A percentile compares a stretch with the other conserved stretches of the same genome.
phyloP scores from a whole-genome alignment of 2,888 invertebrate genomes.

The Tortrix viridana region DNA sequence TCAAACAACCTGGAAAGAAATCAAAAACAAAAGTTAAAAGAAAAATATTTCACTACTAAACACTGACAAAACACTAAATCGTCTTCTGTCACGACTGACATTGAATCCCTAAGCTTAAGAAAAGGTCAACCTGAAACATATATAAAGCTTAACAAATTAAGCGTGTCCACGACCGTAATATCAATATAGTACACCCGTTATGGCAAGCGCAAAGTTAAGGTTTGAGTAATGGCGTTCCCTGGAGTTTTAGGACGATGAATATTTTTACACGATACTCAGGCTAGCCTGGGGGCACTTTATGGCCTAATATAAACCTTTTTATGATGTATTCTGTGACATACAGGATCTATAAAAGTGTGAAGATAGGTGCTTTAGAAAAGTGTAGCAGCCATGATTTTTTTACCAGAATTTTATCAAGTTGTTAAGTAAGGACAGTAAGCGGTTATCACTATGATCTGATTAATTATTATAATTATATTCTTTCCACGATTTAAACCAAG shows the following conservation, averaged over 20 bases:
- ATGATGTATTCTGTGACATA: background rate
- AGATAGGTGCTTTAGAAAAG: too few relatives aligned
- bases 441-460: too few relatives aligned
- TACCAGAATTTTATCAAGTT: too few relatives aligned
- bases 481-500: too few relatives aligned
- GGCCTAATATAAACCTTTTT: constrained; percentile 6
- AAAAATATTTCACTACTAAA: too few relatives aligned
- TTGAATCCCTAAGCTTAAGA: constrained; percentile 56
- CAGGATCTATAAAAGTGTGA: background rate
- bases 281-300: constrained; percentile 2
- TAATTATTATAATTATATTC: too few relatives aligned
- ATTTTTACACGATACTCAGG: constrained; percentile 19
- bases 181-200: constrained; percentile 9
- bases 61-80: background rate
- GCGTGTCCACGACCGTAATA: constrained; percentile 37
- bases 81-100: constrained; percentile 18
- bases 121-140: constrained; percentile 48
- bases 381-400: too few relatives aligned
- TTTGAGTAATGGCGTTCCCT: constrained; percentile 6
- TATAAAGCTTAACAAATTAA: constrained; percentile 53
- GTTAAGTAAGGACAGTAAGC: too few relatives aligned
- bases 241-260: constrained; percentile 19
- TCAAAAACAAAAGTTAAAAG: too few relatives aligned
- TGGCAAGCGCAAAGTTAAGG: background rate
- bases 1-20: too few relatives aligned